Percentiles rank a stretch among this genome's conserved stretches.
phyloP scores from a whole-genome alignment of 2,113 vertebrate genomes.

The Chinchilla lanigera region DNA sequence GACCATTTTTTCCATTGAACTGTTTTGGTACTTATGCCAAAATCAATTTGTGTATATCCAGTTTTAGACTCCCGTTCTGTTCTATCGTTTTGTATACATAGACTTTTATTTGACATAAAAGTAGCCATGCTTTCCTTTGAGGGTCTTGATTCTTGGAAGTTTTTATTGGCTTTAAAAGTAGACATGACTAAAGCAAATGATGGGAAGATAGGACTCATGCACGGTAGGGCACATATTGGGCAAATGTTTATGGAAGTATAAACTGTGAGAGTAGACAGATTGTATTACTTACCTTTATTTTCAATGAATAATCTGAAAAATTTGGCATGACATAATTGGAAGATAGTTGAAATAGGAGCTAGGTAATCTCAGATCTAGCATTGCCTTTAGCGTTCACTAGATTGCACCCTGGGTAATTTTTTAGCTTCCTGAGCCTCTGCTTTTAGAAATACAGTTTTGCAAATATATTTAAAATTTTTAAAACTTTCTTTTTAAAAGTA shows the following conservation, averaged over 20 bases:
- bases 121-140: not conserved
- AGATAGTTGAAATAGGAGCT: not conserved
- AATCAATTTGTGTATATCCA: not conserved
- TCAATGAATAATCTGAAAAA: not conserved
- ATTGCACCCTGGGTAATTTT: not conserved
- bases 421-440: not conserved
- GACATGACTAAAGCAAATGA: not conserved
- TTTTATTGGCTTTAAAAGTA: constrained; percentile 29
- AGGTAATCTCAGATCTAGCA: not conserved
- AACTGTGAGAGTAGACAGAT: not conserved
- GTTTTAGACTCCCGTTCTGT: not conserved
- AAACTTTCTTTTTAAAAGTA: too few species aligned
- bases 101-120: not conserved
- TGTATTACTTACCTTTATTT: not conserved
- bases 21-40: not conserved
- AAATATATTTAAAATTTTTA: too few species aligned
- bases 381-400: not conserved
- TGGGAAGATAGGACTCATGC: not conserved
- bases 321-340: not conserved
- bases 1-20: not conserved
- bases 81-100: not conserved
- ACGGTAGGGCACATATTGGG: not conserved
- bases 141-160: not conserved
- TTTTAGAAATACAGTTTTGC: not conserved
- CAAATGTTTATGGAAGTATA: not conserved